Base-by-base conservation (phyloP, 1,140 invertebrate species). In the Ectropis grisescens region DNA sequence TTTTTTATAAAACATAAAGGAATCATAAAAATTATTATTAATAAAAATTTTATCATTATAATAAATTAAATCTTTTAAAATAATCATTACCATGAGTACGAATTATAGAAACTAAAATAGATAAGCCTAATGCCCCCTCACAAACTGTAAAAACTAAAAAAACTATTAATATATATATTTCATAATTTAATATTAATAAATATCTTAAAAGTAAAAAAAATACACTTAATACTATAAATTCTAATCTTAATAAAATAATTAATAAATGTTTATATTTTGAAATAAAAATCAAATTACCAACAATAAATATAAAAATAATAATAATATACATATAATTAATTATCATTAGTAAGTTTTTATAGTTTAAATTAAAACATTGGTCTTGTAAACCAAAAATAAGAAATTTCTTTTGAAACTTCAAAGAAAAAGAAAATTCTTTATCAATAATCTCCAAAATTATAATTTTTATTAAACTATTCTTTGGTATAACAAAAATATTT, bases 361-460 rank as follows among this genome's bases (percentile, higher is more conserved):
- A 84, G 75, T 83, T 86, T 85, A 85, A 85, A 54, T 59, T 16
- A 84, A 85, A 85, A 85, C 65, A 83, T 81, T 84, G 76, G 75
- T 85, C 68, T 85, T 85, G 79, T 85, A 86, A 85, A 84, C 57
- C 76, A 85, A 82, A 76, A 70, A 70, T 84, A 85, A 79, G 62
- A 58, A 36, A 25, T 35, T 51, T 69, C 61, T 79, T 82, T 84
- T 78, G 82, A 82, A 82, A 82, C 67, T 78, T 82, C 68, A 79
- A 69, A 67, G 78, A 79, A 84, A n/a, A 84, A 81, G 78, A 60
- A 70, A 58, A 41, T 37, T 62, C 57, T 78, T 82, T 84, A 65
- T 81, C 76, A 52, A 79, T 85, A 85, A 85, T 85, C 70, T 82
- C 82, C 84, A 84, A 85, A 83, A 84, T 83, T 83, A 83, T 78